Evolutionary conservation across 1,140 invertebrate species (phyloP), one percentile per base, ranked within the genome.

Genomic region (Ylistrum balloti): DNA sequence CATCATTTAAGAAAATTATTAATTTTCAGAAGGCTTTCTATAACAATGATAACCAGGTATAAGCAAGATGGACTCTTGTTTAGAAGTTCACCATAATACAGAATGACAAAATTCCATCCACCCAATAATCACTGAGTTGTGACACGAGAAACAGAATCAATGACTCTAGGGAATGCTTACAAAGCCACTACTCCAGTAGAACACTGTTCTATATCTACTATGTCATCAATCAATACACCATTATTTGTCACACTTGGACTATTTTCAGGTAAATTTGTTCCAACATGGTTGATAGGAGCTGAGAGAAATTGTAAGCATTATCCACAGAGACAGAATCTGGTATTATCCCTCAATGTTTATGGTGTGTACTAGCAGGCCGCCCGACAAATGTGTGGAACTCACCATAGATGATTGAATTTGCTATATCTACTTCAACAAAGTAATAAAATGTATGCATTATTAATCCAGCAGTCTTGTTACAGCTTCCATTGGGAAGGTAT

Each of bases 221-320:
- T 9, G 9, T 48, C 56, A 11, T 74, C 22, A 74, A 74, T 74
- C 56, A 74, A 74, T 74, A 74, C 22, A 9, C 56, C n/a, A 74
- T 74, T 74, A 74, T 74, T 74, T 74, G 56, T 74, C 56, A 74
- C 56, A 74, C 56, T 74, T 28, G 56, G 56, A 74, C 56, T 28
- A 74, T 74, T 74, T 74, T 74, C 56, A 74, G 56, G 56, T 74
- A 74, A 74, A 74, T 74, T 74, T 74, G 56, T 74, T 74, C 56
- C 22, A 74, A 74, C 56, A 74, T 22, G 56, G 56, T 74, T 74
- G 56, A 74, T 74, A n/a, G 1, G 1, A 74, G 22, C 22, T 22
- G 56, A 45, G 41, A 17, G 17, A 45, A 74, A 5, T 38, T 38
- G 35, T 38, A 7, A 13, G 35, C 35, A 38, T 38, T 38, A 38